phyloP scores from a whole-genome alignment of 2,797 vertebrate species.

The Hyperoplus lanceolatus region DNA sequence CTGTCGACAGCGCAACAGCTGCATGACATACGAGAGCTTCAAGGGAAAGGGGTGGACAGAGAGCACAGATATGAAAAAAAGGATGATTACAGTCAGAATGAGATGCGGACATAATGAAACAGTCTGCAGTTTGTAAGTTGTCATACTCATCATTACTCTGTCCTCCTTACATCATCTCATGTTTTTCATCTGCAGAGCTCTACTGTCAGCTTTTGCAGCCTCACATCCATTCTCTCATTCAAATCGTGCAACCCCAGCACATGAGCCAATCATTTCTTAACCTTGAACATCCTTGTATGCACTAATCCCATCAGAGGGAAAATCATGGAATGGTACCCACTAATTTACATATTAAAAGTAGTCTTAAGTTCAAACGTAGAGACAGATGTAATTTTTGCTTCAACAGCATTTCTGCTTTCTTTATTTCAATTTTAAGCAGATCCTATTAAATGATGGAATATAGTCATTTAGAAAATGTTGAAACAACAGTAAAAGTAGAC shows the following conservation, averaged over 20 bases:
- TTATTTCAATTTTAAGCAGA: neutral
- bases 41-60: constrained; percentile 4
- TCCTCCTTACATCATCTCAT: neutral
- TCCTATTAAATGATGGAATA: neutral
- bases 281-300: neutral
- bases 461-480: neutral
- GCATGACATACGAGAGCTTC: constrained; percentile 22
- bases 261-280: neutral
- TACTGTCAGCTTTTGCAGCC: neutral
- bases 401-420: neutral
- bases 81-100: neutral
- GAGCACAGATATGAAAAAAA: neutral
- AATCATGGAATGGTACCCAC: neutral
- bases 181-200: neutral
- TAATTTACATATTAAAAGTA: neutral
- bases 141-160: neutral
- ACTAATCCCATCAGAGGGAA: neutral
- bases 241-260: neutral
- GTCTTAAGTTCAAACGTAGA: neutral
- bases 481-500: neutral
- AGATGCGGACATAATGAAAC: neutral
- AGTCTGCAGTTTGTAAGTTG: neutral
- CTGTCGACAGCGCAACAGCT: constrained; percentile 5
- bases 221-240: neutral
- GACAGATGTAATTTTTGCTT: neutral